These are phyloP conservation scores for Pachymerium ferrugineum DNA, from an alignment of 2,888 invertebrate genomes.

Conservation along the genomic window DNA sequence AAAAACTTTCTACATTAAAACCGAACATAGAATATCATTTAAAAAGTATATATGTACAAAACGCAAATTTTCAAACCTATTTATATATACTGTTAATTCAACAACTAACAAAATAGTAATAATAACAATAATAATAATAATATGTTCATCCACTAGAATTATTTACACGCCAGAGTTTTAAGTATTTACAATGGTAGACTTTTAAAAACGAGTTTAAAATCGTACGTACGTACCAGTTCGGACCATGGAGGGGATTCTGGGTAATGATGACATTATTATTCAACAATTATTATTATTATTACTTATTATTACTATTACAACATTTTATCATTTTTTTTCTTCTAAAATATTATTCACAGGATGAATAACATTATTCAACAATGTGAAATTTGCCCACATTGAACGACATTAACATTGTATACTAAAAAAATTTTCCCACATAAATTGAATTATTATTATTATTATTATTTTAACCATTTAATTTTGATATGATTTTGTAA, in stretches of 20 bases:
- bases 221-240: no score
- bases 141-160: no score
- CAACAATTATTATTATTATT: neutral
- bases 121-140: neutral
- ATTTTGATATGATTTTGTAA: neutral
- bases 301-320: neutral
- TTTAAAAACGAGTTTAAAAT: no score
- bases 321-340: no score
- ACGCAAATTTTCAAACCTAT: neutral
- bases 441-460: neutral
- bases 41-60: no score
- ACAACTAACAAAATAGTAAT: no score
- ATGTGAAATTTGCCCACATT: neutral
- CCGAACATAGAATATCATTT: no score
- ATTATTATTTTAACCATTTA: no score
- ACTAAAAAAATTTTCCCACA: conserved; percentile 6
- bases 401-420: conserved; percentile 7
- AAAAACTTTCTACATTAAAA: no score
- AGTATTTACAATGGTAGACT: neutral
- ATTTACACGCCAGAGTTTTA: no score
- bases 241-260: no score
- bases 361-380: neutral
- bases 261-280: neutral
- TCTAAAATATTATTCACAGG: neutral
- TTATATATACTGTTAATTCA: neutral